Conservation (phyloP, 2,113 vertebrate species). For the Potamarius usumacintae region DNA sequence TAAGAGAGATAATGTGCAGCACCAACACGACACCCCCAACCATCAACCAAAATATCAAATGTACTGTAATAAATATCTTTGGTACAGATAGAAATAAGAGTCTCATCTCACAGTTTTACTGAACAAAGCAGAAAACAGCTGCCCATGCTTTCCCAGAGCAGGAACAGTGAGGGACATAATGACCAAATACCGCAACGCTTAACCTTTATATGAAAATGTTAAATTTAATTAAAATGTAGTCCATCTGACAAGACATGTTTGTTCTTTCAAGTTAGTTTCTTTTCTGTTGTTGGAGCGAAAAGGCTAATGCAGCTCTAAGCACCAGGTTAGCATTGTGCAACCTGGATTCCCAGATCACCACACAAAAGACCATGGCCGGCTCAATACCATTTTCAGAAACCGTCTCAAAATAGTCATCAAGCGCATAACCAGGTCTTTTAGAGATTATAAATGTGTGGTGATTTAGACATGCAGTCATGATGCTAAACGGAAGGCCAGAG, state of each 20-base stretch:
- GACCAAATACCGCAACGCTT: not conserved
- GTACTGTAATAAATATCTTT: not conserved
- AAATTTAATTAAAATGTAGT: not conserved
- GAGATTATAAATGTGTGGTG: not conserved
- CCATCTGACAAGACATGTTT: not conserved
- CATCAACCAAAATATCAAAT: not conserved
- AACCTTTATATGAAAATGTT: not conserved
- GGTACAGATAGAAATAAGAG: not conserved
- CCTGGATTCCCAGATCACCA: not conserved
- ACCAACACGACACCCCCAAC: slow-evolving; percentile 1
- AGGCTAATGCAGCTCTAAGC: not conserved
- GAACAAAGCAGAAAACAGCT: not conserved
- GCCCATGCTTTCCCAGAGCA: not conserved
- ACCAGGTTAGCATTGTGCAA: not conserved
- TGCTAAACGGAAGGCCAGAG: not conserved
- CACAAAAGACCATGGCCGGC: not conserved
- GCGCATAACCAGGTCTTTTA: too few species aligned
- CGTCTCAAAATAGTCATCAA: not conserved
- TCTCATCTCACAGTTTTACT: not conserved
- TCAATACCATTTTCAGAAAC: not conserved
- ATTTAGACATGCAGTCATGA: not conserved
- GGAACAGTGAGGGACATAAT: not conserved
- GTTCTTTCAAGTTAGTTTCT: not conserved
- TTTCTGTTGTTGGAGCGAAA: not conserved
- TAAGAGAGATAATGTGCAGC: not conserved